These are phyloP conservation scores for Lasaia peninsularis DNA, from an alignment of 1,140 invertebrate species.

Conservation along the genomic window DNA sequence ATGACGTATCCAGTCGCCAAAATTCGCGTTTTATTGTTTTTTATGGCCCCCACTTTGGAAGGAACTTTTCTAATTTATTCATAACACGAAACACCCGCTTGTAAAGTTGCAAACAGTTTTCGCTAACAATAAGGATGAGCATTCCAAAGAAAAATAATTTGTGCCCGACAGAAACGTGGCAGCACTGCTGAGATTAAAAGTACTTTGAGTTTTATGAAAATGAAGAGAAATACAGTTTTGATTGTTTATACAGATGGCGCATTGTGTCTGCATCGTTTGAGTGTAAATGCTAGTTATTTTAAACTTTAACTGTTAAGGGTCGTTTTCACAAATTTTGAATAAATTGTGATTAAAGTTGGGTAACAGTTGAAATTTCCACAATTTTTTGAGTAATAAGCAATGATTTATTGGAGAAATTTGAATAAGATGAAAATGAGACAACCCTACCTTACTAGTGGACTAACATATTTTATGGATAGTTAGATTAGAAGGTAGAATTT, in stretches of 20 bases:
- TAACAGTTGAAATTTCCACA: too few species aligned
- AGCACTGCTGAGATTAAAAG: constrained; percentile 28
- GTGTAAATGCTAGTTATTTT: constrained; percentile 11
- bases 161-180: constrained; percentile 29
- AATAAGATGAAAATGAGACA: too few species aligned
- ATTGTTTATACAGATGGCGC: constrained; percentile 9
- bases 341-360: background rate
- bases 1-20: background rate
- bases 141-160: constrained; percentile 55
- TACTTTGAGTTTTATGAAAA: constrained; percentile 25
- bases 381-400: too few species aligned
- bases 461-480: too few species aligned
- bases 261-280: background rate
- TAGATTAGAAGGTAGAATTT: too few species aligned
- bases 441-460: too few species aligned
- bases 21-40: constrained; percentile 9
- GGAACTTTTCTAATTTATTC: constrained; percentile 71
- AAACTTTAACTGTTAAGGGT: constrained; percentile 7
- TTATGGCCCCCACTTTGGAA: constrained; percentile 20
- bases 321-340: background rate
- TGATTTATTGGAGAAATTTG: too few species aligned
- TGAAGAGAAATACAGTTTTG: constrained; percentile 15
- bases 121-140: constrained; percentile 56
- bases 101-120: constrained; percentile 54
- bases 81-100: constrained; percentile 57